Evolutionary conservation across 2,797 vertebrate genomes (phyloP).

Genomic region (Coccyzus lansbergi): DNA sequence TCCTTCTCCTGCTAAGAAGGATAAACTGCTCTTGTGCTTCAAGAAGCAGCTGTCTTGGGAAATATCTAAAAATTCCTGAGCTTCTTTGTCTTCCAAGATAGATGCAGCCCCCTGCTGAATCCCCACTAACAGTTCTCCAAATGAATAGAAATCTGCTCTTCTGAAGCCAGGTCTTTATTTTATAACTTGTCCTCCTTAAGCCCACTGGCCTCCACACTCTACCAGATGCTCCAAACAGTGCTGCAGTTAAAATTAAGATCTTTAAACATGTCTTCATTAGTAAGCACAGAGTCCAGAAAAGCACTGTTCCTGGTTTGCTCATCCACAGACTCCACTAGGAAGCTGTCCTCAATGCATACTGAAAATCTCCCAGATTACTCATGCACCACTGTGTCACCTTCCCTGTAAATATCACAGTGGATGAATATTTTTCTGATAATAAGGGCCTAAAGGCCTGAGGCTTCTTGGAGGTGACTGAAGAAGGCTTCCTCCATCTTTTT

Average conservation of each 20-base stretch:
- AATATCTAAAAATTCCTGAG: not conserved
- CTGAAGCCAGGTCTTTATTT: not conserved
- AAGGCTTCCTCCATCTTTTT: not conserved
- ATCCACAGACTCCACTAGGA: not conserved
- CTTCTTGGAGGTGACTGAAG: not conserved
- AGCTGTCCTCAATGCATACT: fast-evolving
- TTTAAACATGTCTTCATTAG: not conserved
- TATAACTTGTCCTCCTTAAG: not conserved
- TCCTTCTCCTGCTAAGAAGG: not conserved
- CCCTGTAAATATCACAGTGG: not conserved
- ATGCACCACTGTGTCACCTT: not conserved
- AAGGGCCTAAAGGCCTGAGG: not conserved
- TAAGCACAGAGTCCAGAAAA: not conserved
- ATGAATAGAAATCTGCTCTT: not conserved
- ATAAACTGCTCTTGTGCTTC: not conserved
- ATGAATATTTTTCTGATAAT: not conserved
- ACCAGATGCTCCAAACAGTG: not conserved
- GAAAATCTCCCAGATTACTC: not conserved
- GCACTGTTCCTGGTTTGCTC: not conserved
- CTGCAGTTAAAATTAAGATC: not conserved
- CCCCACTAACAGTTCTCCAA: not conserved
- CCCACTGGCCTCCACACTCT: not conserved
- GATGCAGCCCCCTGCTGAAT: not conserved
- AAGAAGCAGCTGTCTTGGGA: not conserved
- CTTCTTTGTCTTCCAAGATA: not conserved